Evolutionary conservation across 1,140 invertebrate genomes (phyloP).

Genomic region (Papilio aristodemus): DNA sequence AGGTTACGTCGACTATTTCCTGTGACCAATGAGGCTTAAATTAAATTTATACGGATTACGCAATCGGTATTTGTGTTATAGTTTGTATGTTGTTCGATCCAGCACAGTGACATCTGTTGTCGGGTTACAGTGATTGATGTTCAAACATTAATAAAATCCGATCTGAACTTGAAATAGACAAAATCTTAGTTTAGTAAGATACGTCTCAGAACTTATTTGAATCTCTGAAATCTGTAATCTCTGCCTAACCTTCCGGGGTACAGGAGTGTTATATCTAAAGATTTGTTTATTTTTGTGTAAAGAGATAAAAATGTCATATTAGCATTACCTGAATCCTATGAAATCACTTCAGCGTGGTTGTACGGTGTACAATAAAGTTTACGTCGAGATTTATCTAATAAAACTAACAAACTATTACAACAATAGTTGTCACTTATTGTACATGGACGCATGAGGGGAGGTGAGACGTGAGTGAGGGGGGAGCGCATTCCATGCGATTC

Average conservation of each 20-base stretch:
- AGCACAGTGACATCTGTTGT: too few species aligned
- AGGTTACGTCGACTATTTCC: constrained; percentile 20
- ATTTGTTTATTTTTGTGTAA: too few species aligned
- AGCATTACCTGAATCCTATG: background rate
- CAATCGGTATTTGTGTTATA: constrained; percentile 34
- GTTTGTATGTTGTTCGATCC: background rate
- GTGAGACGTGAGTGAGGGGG: background rate
- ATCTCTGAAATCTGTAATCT: too few species aligned
- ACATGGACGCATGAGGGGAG: background rate
- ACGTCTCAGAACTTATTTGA: too few species aligned
- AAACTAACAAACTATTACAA: background rate
- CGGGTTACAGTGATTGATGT: too few species aligned
- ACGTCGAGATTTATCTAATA: background rate
- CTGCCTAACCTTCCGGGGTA: too few species aligned
- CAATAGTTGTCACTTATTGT: background rate
- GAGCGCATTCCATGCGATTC: background rate
- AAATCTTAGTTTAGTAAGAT: too few species aligned
- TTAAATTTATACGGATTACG: constrained; percentile 23
- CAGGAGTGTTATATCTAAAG: too few species aligned
- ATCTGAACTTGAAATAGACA: too few species aligned
- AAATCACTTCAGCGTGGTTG: background rate
- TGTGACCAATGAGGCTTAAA: constrained; percentile 18
- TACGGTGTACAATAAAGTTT: background rate
- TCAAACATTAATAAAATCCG: too few species aligned
- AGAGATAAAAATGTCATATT: too few species aligned